phyloP scores from a whole-genome alignment of 1,140 invertebrate species.

The Zaprionus ghesquierei region DNA sequence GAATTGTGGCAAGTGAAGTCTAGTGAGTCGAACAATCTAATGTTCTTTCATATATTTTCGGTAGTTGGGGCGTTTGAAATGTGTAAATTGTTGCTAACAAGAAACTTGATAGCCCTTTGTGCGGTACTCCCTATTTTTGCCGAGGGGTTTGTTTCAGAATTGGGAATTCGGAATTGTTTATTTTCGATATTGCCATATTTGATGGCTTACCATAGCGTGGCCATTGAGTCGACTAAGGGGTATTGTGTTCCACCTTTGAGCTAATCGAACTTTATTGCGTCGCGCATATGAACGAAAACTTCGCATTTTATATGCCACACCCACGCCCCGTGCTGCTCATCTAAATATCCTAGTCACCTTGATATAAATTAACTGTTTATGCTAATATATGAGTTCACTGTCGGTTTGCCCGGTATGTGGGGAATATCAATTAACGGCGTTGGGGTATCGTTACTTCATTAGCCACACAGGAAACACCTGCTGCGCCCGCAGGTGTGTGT shows the following conservation, averaged over 20 bases:
- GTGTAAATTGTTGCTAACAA: conserved; percentile 74
- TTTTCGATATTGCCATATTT: conserved; percentile 24
- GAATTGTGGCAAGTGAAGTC: conserved; percentile 48
- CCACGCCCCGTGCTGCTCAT: conserved; percentile 10
- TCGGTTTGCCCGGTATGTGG: conserved; percentile 7
- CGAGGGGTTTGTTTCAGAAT: conserved; percentile 15
- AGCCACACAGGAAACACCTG: conserved; percentile 65
- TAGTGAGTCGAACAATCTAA: conserved; percentile 53
- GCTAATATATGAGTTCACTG: conserved; percentile 76
- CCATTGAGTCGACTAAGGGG: neutral
- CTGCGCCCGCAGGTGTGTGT: conserved; percentile 37
- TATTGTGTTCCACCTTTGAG: conserved; percentile 29
- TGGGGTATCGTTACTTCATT: conserved; percentile 66
- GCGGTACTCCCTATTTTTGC: conserved; percentile 1
- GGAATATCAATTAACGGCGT: conserved; percentile 11
- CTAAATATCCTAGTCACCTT: conserved; percentile 49
- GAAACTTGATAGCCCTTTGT: conserved; percentile 65
- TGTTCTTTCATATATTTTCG: conserved; percentile 39
- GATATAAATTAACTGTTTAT: conserved; percentile 79
- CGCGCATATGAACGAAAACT: neutral
- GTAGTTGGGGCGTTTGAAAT: conserved; percentile 31
- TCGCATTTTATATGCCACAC: neutral
- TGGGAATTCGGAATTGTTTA: conserved; percentile 24
- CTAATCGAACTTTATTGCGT: conserved; percentile 31
- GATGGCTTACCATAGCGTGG: neutral